A percentile compares a stretch with the other conserved stretches of the same genome.
Evolutionary conservation across 2,113 vertebrate genomes (phyloP).

Genomic region (Callaeas wilsoni): DNA sequence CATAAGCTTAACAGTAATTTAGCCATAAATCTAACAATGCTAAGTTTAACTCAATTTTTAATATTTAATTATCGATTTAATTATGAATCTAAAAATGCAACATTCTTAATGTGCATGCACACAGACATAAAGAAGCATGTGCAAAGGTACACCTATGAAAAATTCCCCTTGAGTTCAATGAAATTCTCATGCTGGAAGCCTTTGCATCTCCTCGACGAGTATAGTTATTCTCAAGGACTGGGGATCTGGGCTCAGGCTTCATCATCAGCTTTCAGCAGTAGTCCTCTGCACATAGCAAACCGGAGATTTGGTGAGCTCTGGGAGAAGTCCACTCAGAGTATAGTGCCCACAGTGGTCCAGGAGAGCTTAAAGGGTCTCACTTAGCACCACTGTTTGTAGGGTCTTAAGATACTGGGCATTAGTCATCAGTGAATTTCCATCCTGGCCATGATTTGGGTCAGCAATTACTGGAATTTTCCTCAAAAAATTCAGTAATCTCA

Average conservation of each 20-base stretch:
- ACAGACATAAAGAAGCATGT: neutral
- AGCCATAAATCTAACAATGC: neutral
- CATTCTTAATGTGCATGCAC: neutral
- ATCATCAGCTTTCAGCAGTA: neutral
- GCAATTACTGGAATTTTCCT: neutral
- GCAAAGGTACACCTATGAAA: neutral
- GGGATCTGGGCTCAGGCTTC: neutral
- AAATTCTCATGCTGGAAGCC: neutral
- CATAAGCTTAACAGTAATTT: neutral
- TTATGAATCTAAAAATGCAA: neutral
- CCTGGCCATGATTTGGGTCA: too few relatives aligned
- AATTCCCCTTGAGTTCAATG: neutral
- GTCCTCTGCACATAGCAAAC: neutral
- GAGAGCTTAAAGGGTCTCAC: neutral
- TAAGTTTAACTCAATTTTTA: neutral
- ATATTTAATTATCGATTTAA: neutral
- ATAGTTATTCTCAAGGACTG: neutral
- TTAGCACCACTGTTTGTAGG: too few relatives aligned
- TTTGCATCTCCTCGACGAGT: neutral
- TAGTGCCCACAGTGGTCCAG: too few relatives aligned
- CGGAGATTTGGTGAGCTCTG: neutral
- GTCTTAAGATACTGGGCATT: neutral
- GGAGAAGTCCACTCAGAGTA: too few relatives aligned
- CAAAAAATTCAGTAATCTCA: neutral
- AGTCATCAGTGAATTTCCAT: neutral